phyloP scores from a whole-genome alignment of 1,140 invertebrate species.

The Bombus confusus region DNA sequence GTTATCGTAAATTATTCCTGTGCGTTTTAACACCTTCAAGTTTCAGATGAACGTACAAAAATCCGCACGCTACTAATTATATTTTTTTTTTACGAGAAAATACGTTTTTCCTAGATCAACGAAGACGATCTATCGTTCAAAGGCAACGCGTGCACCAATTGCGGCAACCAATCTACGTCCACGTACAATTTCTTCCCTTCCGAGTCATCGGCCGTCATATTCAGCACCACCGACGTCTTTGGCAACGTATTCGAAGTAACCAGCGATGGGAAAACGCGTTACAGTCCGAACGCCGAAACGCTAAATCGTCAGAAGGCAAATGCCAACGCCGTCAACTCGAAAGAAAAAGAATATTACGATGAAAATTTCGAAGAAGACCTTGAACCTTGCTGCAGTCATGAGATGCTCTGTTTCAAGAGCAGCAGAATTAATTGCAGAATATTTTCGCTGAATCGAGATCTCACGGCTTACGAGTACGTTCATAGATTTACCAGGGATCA shows the following conservation, averaged over 20 bases:
- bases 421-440: slow-evolving; percentile 62
- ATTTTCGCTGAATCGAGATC: slow-evolving; percentile 73
- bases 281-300: slow-evolving; percentile 22
- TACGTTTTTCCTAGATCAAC: slow-evolving; percentile 29
- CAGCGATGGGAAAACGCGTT: slow-evolving; percentile 59
- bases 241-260: slow-evolving; percentile 65
- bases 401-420: slow-evolving; percentile 10
- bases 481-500: slow-evolving; percentile 68
- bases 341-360: background rate
- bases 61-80: no score
- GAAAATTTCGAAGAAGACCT: background rate
- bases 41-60: no score
- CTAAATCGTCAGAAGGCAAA: background rate
- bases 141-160: slow-evolving; percentile 40
- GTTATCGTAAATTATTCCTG: no score
- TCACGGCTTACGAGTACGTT: slow-evolving; percentile 74
- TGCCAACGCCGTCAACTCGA: background rate
- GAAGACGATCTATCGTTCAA: slow-evolving; percentile 46
- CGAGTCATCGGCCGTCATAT: slow-evolving; percentile 29
- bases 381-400: slow-evolving; percentile 29
- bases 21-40: no score
- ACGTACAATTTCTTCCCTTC: slow-evolving; percentile 55
- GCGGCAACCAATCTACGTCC: slow-evolving; percentile 59
- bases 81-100: background rate
- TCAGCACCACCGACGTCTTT: slow-evolving; percentile 63